These are phyloP conservation scores for Hippocampus barbouri DNA, from an alignment of 2,113 vertebrate species.

Conservation along the genomic window DNA sequence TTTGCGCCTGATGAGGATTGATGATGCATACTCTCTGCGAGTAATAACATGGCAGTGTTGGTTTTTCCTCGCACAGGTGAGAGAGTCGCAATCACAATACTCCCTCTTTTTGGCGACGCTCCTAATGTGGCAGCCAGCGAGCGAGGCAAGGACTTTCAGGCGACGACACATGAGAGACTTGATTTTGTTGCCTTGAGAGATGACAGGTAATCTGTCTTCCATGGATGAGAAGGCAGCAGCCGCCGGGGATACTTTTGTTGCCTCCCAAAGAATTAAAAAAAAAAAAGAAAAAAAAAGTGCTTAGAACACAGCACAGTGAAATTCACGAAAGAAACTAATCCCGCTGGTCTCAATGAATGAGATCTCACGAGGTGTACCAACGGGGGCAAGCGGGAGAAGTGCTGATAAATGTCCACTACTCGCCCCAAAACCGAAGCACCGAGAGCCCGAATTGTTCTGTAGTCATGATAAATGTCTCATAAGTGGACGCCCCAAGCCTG, in stretches of 20 bases:
- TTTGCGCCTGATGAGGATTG: slow-evolving; percentile 9
- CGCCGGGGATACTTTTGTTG: slow-evolving; percentile 56
- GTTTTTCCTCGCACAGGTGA: slow-evolving; percentile 20
- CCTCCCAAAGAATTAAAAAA: slow-evolving; percentile 59
- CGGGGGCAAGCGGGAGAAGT: slow-evolving; percentile 49
- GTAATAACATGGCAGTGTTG: slow-evolving; percentile 18
- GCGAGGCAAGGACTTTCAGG: slow-evolving; percentile 18
- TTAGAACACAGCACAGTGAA: not conserved
- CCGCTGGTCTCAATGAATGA: slow-evolving; percentile 33
- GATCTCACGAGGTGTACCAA: slow-evolving; percentile 33
- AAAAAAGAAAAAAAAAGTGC: not conserved
- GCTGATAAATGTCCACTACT: slow-evolving; percentile 60
- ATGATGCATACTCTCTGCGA: slow-evolving; percentile 19
- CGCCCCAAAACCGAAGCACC: slow-evolving; percentile 44
- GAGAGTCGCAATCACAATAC: slow-evolving; percentile 35
- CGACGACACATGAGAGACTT: slow-evolving; percentile 31
- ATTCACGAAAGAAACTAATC: not conserved
- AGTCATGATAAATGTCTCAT: slow-evolving; percentile 63
- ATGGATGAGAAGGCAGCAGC: slow-evolving; percentile 54
- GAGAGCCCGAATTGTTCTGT: slow-evolving; percentile 53
- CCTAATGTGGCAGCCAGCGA: slow-evolving; percentile 11
- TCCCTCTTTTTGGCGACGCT: slow-evolving; percentile 22
- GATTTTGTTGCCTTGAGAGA: slow-evolving; percentile 54
- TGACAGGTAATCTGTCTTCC: slow-evolving; percentile 63
- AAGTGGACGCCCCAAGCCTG: slow-evolving; percentile 46